Percentiles rank a stretch among this genome's conserved stretches.
These are phyloP conservation scores for Trissonchulus sp. DNA, from an alignment of 2,888 invertebrate species.

Conservation along the genomic window DNA sequence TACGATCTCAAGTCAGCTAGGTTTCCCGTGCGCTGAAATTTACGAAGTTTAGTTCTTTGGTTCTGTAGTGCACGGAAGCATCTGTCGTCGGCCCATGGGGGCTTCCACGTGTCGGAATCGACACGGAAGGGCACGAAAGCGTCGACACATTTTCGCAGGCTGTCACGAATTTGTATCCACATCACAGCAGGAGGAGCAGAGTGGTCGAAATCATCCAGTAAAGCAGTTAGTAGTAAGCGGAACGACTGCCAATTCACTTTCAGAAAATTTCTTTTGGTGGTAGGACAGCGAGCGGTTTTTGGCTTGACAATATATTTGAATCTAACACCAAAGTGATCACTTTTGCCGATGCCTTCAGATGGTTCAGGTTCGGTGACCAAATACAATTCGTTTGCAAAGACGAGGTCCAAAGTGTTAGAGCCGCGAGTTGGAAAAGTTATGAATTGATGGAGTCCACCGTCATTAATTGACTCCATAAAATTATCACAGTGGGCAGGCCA, in stretches of 20 bases:
- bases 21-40: not conserved
- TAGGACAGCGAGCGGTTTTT: not conserved
- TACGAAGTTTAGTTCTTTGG: not conserved
- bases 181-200: too few species aligned
- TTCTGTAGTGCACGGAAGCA: too few species aligned
- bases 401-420: slow-evolving; percentile 4
- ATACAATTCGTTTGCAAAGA: slow-evolving; percentile 9
- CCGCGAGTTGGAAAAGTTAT: not conserved
- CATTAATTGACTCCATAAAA: too few species aligned
- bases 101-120: slow-evolving; percentile 5
- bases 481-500: too few species aligned
- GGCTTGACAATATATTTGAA: not conserved
- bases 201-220: too few species aligned
- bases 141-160: too few species aligned
- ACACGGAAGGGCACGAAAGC: slow-evolving; percentile 3
- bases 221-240: too few species aligned
- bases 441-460: not conserved
- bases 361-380: not conserved
- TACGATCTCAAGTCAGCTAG: not conserved
- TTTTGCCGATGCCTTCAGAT: not conserved
- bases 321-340: slow-evolving; percentile 5
- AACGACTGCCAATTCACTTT: too few species aligned
- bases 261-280: slow-evolving; percentile 2
- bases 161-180: too few species aligned
- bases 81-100: slow-evolving; percentile 5